Evolutionary conservation across 2,888 invertebrate species (phyloP).

Genomic region (Serripes groenlandicus): DNA sequence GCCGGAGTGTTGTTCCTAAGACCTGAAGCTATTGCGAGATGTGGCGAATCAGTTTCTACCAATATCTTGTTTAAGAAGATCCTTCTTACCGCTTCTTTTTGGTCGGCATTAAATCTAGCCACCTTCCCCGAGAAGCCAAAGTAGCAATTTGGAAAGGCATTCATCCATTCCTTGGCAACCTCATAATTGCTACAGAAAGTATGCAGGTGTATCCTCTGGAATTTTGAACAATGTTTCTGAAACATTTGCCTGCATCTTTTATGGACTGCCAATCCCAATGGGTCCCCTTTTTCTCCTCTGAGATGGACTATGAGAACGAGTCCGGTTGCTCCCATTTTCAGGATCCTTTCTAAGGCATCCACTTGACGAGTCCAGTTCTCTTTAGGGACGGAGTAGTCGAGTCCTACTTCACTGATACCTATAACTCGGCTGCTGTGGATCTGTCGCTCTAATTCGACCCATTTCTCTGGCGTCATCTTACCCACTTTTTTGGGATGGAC

Average conservation of each 20-base stretch:
- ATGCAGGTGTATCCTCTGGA: background rate
- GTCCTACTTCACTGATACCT: background rate
- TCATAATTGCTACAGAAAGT: background rate
- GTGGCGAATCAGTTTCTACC: background rate
- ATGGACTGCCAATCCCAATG: background rate
- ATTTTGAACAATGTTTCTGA: too few relatives aligned
- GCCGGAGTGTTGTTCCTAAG: background rate
- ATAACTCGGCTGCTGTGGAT: background rate
- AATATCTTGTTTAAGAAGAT: background rate
- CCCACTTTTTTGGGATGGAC: too few relatives aligned
- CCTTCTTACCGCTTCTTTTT: background rate
- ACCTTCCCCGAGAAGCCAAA: background rate
- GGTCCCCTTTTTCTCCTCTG: background rate
- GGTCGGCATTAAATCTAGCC: background rate
- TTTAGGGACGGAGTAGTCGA: background rate
- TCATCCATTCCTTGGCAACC: background rate
- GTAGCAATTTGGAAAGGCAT: conserved; percentile 1
- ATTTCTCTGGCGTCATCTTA: background rate
- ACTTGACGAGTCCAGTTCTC: background rate
- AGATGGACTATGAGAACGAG: background rate
- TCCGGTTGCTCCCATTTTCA: background rate
- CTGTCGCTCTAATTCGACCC: background rate
- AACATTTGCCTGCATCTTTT: background rate
- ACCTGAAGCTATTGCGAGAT: too few relatives aligned
- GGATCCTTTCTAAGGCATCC: background rate